These are phyloP conservation scores for Decapterus maruadsi DNA, from an alignment of 2,797 vertebrate genomes.

Conservation along the genomic window DNA sequence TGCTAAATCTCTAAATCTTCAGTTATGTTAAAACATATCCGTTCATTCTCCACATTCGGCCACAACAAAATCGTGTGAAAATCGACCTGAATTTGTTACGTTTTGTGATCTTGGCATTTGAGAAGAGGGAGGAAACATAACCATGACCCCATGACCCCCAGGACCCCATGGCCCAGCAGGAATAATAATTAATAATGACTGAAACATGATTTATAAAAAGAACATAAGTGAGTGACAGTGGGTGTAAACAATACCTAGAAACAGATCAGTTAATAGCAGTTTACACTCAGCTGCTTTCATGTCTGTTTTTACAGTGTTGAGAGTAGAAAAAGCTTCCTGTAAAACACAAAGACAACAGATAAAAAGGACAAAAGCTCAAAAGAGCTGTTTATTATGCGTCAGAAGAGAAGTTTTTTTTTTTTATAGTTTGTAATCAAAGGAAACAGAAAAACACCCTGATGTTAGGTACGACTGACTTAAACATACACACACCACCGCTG, in stretches of 20 bases:
- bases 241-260: too few relatives aligned
- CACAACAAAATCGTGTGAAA: too few relatives aligned
- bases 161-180: too few relatives aligned
- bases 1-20: too few relatives aligned
- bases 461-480: background rate
- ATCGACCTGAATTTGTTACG: too few relatives aligned
- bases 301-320: background rate
- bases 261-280: background rate
- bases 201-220: background rate
- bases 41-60: too few relatives aligned
- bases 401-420: background rate
- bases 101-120: too few relatives aligned
- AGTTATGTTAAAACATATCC: too few relatives aligned
- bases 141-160: too few relatives aligned
- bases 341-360: background rate
- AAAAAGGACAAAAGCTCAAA: background rate
- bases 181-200: background rate
- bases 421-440: background rate
- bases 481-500: background rate
- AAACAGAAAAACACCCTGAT: background rate
- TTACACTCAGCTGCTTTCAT: background rate
- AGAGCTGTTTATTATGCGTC: background rate
- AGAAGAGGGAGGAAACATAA: too few relatives aligned
- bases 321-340: background rate
- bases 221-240: background rate